These are phyloP conservation scores for Ostrea denselamellosa DNA, from an alignment of 1,140 invertebrate species.

Conservation along the genomic window DNA sequence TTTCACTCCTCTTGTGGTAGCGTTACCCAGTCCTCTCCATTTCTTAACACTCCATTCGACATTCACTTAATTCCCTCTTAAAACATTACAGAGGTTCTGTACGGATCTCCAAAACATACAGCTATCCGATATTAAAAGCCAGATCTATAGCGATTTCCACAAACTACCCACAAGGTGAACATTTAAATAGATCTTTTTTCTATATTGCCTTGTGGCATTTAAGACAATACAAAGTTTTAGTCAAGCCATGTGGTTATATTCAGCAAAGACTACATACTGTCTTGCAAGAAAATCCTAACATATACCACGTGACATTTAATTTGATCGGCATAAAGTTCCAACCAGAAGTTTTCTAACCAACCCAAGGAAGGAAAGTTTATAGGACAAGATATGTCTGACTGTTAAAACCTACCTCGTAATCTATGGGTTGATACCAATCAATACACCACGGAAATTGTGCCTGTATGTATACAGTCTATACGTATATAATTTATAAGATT, in stretches of 20 bases:
- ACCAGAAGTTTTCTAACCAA: neutral
- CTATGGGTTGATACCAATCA: neutral
- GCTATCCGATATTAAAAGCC: constrained; percentile 35
- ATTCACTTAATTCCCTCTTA: constrained; percentile 38
- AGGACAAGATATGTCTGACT: constrained; percentile 11
- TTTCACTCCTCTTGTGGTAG: neutral
- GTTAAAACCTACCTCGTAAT: neutral
- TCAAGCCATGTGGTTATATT: constrained; percentile 35
- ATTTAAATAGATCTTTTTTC: constrained; percentile 37
- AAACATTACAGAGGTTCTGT: constrained; percentile 39
- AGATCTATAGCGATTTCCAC: constrained; percentile 25
- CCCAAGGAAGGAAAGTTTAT: neutral
- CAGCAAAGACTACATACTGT: constrained; percentile 32
- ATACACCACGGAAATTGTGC: neutral
- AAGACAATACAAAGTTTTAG: constrained; percentile 38
- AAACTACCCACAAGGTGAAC: neutral
- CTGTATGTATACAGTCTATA: constrained; percentile 3
- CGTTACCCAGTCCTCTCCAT: constrained; percentile 6
- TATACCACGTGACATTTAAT: constrained; percentile 25
- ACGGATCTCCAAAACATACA: neutral
- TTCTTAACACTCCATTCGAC: constrained; percentile 25
- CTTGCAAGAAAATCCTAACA: constrained; percentile 28
- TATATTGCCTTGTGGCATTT: constrained; percentile 39
- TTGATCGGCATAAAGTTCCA: constrained; percentile 29
- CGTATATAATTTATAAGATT: constrained; percentile 39